Evolutionary conservation across 2,113 vertebrate species (phyloP), one percentile per base, ranked within the genome.

Genomic region (Ramphastos sulfuratus): DNA sequence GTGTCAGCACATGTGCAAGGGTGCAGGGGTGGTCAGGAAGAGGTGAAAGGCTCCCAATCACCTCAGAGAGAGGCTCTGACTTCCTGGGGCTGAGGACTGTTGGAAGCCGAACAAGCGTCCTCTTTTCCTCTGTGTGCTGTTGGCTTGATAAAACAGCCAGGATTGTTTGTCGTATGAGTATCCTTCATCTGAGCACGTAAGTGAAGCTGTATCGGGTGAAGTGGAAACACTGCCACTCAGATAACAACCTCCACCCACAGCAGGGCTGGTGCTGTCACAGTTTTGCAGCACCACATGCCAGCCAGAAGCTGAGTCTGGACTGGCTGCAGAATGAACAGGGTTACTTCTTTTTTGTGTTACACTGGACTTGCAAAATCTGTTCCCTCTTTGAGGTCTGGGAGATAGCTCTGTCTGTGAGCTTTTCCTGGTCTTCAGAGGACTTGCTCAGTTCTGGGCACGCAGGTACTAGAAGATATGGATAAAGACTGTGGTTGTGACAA

Each of bases 141-240:
- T 46, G 6, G 77, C 86, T 88, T 93, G 63, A 90, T 83, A 93
- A 96, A 95, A 94, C 35, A 94, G 28, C 15, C 67, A 48, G 35
- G 8, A 81, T 39, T 94, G 71, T 85, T 88, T 85, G 81, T 75
- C 35, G 94, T 71, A 66, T 4, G 60, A 55, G 21, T 59, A 46
- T 87, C 30, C 73, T 87, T 93, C 28, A 4, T 78, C 39, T 85
- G 55, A 69, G 59, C 3, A 4, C 19, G 25, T n/a, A 59, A 37
- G 37, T 30, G 39, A 73, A 77, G 46, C 31, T 74, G 27, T 42
- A 31, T 61, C 6, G 8, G 48, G 58, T 82, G 48, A 75, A 87
- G 67, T 0, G 4, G 44, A 64, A 64, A 55, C 2, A 0, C 39
- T 59, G 24, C 15, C 25, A 19, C 7, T 2, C 14, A 55, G 66